Conservation (phyloP, 2,113 vertebrate genomes). For the Talpa occidentalis region DNA sequence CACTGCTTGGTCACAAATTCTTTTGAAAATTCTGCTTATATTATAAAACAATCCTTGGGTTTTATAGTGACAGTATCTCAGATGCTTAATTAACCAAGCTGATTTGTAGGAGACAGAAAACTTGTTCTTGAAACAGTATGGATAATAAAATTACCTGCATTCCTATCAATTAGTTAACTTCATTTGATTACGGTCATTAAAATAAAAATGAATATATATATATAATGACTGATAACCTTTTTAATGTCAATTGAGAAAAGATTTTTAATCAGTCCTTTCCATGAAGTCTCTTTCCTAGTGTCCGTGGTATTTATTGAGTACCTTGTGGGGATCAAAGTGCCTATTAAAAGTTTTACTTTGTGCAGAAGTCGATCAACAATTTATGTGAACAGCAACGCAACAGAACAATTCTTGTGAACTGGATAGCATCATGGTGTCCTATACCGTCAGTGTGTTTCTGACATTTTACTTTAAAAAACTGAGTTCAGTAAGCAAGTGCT, state of each 20-base stretch:
- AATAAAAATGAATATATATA: not conserved
- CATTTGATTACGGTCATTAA: constrained; percentile 14
- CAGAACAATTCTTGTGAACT: not conserved
- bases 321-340: not conserved
- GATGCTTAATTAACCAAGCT: not conserved
- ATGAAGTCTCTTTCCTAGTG: not conserved
- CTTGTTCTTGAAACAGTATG: not conserved
- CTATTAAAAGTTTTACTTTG: not conserved
- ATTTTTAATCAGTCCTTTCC: not conserved
- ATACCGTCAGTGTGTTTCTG: not conserved
- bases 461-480: not conserved
- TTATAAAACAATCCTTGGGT: not conserved
- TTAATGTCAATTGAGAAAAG: constrained; percentile 30
- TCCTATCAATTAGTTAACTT: not conserved
- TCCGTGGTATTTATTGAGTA: not conserved
- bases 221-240: not conserved
- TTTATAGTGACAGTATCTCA: not conserved
- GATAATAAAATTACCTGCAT: not conserved
- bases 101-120: not conserved
- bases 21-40: constrained; percentile 23
- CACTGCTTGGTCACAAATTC: not conserved
- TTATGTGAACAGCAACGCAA: not conserved
- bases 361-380: not conserved
- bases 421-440: not conserved
- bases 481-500: not conserved